Evolutionary conservation across 2,113 vertebrate genomes (phyloP).

Genomic region (Ammodramus savannarum): DNA sequence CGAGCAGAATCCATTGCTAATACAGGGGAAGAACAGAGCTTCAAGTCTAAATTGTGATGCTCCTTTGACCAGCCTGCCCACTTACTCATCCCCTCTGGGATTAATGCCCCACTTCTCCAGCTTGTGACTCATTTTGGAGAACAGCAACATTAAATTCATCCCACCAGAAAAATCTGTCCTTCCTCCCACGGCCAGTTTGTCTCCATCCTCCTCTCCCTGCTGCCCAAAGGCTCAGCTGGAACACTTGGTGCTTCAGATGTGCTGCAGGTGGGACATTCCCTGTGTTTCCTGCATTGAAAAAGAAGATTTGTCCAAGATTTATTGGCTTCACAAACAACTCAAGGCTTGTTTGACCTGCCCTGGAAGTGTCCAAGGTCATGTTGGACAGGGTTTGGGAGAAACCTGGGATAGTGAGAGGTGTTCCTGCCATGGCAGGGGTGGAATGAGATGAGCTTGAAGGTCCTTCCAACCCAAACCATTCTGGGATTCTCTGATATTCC

Average conservation of each 20-base stretch:
- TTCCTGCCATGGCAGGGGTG: neutral
- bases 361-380: neutral
- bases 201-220: neutral
- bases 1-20: neutral
- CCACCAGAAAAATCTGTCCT: conserved; percentile 21
- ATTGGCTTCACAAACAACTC: neutral
- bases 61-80: conserved; percentile 1
- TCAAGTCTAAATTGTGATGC: neutral
- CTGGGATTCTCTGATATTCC: neutral
- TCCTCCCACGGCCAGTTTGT: conserved; percentile 2
- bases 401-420: neutral
- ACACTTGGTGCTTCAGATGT: neutral
- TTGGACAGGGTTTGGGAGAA: neutral
- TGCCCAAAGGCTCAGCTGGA: neutral
- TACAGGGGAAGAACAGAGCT: neutral
- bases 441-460: neutral
- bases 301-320: neutral
- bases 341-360: neutral
- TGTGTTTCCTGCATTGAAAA: fast-evolving
- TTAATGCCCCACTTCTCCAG: neutral
- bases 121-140: conserved; percentile 27
- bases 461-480: neutral
- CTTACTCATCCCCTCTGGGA: conserved; percentile 42
- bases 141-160: neutral
- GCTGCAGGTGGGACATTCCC: neutral